Evolutionary conservation across 2,888 invertebrate species (phyloP).

Genomic region (Conus canariensis): DNA sequence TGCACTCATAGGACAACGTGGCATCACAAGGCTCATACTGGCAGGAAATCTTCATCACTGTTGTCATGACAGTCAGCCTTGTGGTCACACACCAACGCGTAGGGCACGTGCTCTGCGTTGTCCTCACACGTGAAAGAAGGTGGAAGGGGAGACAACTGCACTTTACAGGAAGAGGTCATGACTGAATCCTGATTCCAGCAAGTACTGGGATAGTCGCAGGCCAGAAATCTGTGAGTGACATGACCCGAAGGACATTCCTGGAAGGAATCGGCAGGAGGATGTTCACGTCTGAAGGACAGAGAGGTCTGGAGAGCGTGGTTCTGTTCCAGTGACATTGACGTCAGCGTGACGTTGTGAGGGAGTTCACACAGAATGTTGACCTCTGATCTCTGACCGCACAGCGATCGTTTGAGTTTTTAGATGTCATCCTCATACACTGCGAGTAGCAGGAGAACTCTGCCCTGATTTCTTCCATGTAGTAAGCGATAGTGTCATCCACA

Average conservation of each 20-base stretch:
- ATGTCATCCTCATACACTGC: too few relatives aligned
- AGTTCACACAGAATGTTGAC: neutral
- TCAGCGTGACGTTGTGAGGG: neutral
- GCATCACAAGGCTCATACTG: neutral
- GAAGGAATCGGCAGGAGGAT: neutral
- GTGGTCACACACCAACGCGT: constrained; percentile 13
- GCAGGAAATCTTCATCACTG: neutral
- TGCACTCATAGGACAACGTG: neutral
- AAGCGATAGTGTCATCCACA: neutral
- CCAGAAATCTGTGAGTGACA: neutral
- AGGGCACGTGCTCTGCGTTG: neutral
- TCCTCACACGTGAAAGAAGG: neutral
- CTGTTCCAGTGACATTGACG: neutral
- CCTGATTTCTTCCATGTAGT: neutral
- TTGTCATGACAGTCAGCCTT: neutral
- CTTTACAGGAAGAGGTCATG: neutral
- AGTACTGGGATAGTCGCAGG: neutral
- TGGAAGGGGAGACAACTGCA: neutral
- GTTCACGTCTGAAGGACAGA: neutral
- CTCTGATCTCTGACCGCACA: too few relatives aligned
- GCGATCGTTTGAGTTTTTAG: too few relatives aligned
- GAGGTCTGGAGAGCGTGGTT: neutral
- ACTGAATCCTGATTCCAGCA: neutral
- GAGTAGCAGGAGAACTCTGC: too few relatives aligned
- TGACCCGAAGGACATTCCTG: neutral